phyloP scores from a whole-genome alignment of 1,140 invertebrate species.

The Panulirus ornatus region DNA sequence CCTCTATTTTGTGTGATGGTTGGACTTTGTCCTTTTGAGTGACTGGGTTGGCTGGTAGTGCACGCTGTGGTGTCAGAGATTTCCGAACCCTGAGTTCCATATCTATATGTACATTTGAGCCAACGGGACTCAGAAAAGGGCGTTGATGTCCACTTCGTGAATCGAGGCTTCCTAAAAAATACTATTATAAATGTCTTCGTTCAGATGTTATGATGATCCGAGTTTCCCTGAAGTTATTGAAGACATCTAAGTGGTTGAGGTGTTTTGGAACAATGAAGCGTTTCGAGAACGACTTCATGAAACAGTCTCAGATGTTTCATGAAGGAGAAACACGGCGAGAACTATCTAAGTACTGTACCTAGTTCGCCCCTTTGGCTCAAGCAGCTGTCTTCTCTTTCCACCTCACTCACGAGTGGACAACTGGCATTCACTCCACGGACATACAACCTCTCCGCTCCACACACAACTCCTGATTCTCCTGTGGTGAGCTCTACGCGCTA shows the following conservation, averaged over 20 bases:
- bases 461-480: not conserved
- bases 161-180: no score
- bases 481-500: no score
- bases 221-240: no score
- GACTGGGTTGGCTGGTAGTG: conserved; percentile 25
- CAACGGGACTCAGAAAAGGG: not conserved
- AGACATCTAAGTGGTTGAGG: no score
- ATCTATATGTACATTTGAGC: not conserved
- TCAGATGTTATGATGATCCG: no score
- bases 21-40: conserved; percentile 45
- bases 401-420: no score
- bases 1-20: conserved; percentile 68
- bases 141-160: no score
- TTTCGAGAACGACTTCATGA: no score
- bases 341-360: conserved; percentile 9
- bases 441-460: not conserved
- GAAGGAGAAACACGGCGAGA: conserved; percentile 14
- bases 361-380: not conserved
- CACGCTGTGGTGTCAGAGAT: no score
- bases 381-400: not conserved
- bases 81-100: no score
- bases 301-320: not conserved
- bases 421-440: not conserved
- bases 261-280: no score
- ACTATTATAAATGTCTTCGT: no score